These are phyloP conservation scores for Vespertilio murinus DNA, from an alignment of 2,797 vertebrate genomes.

Conservation along the genomic window DNA sequence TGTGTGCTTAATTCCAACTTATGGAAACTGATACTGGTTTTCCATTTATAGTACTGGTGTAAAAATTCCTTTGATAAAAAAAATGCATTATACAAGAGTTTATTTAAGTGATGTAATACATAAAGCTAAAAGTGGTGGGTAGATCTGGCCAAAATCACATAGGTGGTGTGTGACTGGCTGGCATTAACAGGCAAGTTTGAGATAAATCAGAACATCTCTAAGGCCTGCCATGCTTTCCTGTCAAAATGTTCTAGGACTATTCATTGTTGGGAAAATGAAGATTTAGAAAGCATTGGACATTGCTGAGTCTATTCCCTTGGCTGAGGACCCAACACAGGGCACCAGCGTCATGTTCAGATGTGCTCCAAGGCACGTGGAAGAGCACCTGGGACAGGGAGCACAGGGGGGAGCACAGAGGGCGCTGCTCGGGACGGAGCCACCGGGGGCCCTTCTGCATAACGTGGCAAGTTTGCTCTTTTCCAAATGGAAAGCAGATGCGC, in stretches of 20 bases:
- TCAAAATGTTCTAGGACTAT: not conserved
- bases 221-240: not conserved
- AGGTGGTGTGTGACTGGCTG: not conserved
- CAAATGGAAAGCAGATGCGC: not conserved
- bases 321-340: not conserved
- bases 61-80: not conserved
- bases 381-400: no score
- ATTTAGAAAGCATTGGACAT: not conserved
- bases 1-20: constrained; percentile 12
- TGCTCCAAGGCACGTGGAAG: not conserved
- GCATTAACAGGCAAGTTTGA: not conserved
- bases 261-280: not conserved
- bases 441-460: not conserved
- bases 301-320: not conserved
- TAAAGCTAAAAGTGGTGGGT: not conserved
- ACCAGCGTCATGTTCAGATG: not conserved
- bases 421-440: not conserved
- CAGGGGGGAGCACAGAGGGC: accelerated
- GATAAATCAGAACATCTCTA: not conserved
- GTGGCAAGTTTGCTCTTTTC: not conserved
- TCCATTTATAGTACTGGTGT: not conserved
- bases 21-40: not conserved
- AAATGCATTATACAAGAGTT: not conserved
- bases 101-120: not conserved
- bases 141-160: not conserved